phyloP scores from a whole-genome alignment of 2,888 invertebrate species.

The Drosophila siamana region DNA sequence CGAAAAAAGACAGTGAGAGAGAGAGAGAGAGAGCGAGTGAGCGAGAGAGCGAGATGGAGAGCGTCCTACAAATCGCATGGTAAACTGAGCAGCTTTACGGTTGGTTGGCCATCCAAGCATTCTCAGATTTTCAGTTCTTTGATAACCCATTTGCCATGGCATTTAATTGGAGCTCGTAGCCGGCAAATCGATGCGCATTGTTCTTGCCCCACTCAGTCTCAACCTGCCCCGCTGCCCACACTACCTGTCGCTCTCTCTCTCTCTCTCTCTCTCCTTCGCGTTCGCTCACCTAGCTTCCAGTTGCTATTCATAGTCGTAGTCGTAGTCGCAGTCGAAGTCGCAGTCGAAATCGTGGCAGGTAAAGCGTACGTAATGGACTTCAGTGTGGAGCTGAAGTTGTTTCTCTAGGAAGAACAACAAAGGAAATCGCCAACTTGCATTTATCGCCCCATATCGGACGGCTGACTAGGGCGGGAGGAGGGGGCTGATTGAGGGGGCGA shows the following conservation, averaged over 20 bases:
- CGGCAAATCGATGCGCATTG: slow-evolving; percentile 56
- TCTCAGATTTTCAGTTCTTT: slow-evolving; percentile 30
- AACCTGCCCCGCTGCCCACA: background rate
- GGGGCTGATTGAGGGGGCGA: background rate
- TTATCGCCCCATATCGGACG: slow-evolving; percentile 56
- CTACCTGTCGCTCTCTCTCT: background rate
- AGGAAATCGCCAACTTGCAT: slow-evolving; percentile 78
- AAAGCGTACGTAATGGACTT: slow-evolving; percentile 57
- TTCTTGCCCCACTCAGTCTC: slow-evolving; percentile 9
- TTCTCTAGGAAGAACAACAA: slow-evolving; percentile 56
- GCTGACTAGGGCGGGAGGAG: too few species aligned
- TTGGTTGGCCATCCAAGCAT: slow-evolving; percentile 23
- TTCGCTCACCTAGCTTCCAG: slow-evolving; percentile 1
- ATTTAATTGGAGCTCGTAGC: slow-evolving; percentile 57
- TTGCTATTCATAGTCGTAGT: slow-evolving; percentile 2
- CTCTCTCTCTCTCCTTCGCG: background rate
- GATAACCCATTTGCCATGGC: slow-evolving; percentile 51
- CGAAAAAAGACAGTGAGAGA: background rate
- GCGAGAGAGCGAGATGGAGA: background rate
- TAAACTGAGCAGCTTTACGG: slow-evolving; percentile 35
- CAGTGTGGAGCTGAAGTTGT: slow-evolving; percentile 40
- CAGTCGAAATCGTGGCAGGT: slow-evolving; percentile 33
- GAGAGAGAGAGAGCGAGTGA: background rate
- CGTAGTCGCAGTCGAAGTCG: background rate
- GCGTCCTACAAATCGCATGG: slow-evolving; percentile 4